phyloP scores from a whole-genome alignment of 92 coral and sea anemone species.

The Heliopora coerulea region DNA sequence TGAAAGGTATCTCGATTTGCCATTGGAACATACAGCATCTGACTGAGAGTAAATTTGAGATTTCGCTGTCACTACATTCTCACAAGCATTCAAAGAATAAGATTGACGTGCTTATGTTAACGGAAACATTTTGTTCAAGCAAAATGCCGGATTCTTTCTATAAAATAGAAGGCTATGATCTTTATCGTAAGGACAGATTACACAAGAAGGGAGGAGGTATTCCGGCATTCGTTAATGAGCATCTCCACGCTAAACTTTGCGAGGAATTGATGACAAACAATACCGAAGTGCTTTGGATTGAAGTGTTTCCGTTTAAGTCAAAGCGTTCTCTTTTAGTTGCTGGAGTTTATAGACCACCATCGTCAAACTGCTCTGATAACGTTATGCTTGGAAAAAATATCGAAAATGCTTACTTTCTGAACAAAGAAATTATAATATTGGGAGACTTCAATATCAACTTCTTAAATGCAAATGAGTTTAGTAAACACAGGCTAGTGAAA shows the following conservation, averaged over 20 bases:
- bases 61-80: background rate
- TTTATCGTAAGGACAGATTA: no score
- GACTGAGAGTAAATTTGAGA: background rate
- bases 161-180: no score
- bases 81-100: background rate
- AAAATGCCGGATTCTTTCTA: background rate
- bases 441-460: conserved; percentile 10
- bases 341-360: no score
- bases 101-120: background rate
- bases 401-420: background rate
- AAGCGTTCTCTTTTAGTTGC: no score
- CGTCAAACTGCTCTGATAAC: no score
- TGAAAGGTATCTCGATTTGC: background rate
- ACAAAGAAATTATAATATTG: background rate
- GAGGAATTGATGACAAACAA: background rate
- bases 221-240: background rate
- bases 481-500: background rate
- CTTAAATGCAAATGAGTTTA: background rate
- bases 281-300: conserved; percentile 5
- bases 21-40: conserved; percentile 14
- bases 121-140: conserved; percentile 7
- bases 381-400: background rate
- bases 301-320: no score
- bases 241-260: background rate
- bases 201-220: conserved; percentile 9